Percentiles rank a stretch among this genome's conserved stretches.
Conservation (phyloP, 2,888 invertebrate species). For the Melikaiella ostensackeni region DNA sequence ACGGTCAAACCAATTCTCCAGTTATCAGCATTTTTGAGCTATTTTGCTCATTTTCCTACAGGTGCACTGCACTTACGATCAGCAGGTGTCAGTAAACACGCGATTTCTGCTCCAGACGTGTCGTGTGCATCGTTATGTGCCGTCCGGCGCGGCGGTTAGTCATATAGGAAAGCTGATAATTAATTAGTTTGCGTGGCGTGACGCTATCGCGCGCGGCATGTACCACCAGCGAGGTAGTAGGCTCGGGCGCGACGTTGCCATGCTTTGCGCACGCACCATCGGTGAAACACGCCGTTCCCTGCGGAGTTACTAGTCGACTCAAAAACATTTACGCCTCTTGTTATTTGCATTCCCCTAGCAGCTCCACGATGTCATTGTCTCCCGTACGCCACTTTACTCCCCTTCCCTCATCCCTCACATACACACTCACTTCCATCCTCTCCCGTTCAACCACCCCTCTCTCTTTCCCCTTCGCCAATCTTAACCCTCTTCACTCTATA, state of each 20-base stretch:
- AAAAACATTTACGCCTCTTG: constrained; percentile 75
- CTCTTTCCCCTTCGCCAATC: constrained; percentile 45
- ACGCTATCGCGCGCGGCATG: constrained; percentile 62
- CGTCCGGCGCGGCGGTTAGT: constrained; percentile 47
- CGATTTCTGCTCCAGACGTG: background rate
- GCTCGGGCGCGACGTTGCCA: constrained; percentile 69
- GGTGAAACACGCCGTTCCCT: constrained; percentile 72
- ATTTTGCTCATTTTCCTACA: background rate
- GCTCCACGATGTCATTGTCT: constrained; percentile 63
- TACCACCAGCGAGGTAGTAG: constrained; percentile 26
- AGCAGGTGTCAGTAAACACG: constrained; percentile 5
- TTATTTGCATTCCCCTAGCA: constrained; percentile 74
- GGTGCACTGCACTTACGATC: background rate
- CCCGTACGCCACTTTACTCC: constrained; percentile 45
- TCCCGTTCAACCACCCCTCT: constrained; percentile 48
- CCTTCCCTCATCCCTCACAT: background rate
- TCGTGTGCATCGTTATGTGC: constrained; percentile 8
- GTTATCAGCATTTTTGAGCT: background rate
- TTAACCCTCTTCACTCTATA: constrained; percentile 8
- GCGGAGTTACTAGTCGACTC: constrained; percentile 72
- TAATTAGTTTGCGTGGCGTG: constrained; percentile 70
- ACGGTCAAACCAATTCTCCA: background rate
- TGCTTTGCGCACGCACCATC: constrained; percentile 74
- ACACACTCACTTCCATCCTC: constrained; percentile 35
- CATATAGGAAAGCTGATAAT: constrained; percentile 68